Conservation (phyloP, 2,797 vertebrate genomes). For the Chlorospingus flavigularis region DNA sequence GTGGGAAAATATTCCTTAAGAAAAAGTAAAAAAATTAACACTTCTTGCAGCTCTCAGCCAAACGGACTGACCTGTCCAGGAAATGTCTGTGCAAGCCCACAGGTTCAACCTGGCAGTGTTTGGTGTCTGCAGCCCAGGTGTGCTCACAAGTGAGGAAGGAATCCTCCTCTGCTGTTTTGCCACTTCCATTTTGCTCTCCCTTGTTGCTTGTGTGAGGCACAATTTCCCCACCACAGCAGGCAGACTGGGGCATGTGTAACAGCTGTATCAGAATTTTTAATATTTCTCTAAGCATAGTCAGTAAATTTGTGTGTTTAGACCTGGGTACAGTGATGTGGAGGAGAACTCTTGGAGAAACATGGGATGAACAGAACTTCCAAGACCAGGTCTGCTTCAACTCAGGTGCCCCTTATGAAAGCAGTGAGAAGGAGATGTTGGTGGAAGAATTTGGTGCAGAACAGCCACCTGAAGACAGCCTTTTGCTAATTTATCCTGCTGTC, state of each 20-base stretch:
- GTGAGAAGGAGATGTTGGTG: not conserved
- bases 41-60: not conserved
- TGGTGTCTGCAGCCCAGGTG: not conserved
- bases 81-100: not conserved
- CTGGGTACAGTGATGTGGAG: not conserved
- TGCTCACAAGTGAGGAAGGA: not conserved
- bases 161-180: not conserved
- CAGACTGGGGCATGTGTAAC: accelerated
- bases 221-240: not conserved
- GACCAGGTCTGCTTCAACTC: not conserved
- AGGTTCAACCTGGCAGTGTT: not conserved
- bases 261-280: not conserved
- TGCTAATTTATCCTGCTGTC: not conserved
- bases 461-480: not conserved
- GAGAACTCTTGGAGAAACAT: not conserved
- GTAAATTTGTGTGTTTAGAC: not conserved
- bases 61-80: not conserved
- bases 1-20: not conserved
- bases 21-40: not conserved
- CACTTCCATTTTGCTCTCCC: not conserved
- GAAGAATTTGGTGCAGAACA: not conserved
- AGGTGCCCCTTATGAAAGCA: not conserved
- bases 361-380: not conserved
- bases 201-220: not conserved
- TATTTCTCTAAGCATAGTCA: not conserved